These are phyloP conservation scores for Caenorhabditis latens DNA, from an alignment of 1,140 invertebrate species.

Conservation along the genomic window DNA sequence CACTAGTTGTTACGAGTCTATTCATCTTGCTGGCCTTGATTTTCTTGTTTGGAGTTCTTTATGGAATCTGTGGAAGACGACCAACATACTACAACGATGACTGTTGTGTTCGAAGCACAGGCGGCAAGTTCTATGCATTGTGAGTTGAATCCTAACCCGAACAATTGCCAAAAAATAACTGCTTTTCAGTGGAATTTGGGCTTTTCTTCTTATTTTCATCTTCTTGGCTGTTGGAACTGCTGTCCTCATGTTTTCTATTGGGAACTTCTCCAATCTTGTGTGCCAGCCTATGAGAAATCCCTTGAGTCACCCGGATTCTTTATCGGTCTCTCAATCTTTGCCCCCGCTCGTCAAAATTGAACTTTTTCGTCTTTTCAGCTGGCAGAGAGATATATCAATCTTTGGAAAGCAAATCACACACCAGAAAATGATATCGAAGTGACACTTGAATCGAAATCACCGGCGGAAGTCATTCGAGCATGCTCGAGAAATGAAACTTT, in stretches of 20 bases:
- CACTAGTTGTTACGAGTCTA: constrained; percentile 72
- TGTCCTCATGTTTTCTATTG: constrained; percentile 71
- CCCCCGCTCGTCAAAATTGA: constrained; percentile 64
- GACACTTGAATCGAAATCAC: constrained; percentile 60
- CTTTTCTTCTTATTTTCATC: constrained; percentile 70
- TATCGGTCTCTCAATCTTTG: constrained; percentile 48
- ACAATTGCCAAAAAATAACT: constrained; percentile 10
- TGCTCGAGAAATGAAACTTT: constrained; percentile 72
- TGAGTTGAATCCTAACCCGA: constrained; percentile 36
- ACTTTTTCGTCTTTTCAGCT: constrained; percentile 64
- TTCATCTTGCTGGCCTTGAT: constrained; percentile 73
- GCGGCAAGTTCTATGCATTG: constrained; percentile 74
- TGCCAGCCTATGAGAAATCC: constrained; percentile 75
- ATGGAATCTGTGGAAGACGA: constrained; percentile 75
- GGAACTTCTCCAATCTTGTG: constrained; percentile 71
- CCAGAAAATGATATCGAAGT: constrained; percentile 56
- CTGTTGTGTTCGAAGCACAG: constrained; percentile 75
- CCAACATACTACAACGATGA: constrained; percentile 77
- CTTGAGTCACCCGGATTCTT: constrained; percentile 69
- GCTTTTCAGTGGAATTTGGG: constrained; percentile 75
- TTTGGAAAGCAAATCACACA: constrained; percentile 62
- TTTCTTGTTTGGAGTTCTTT: constrained; percentile 76
- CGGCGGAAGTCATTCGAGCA: constrained; percentile 72
- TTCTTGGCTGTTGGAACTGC: constrained; percentile 69
- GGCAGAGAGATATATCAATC: constrained; percentile 66